These are phyloP conservation scores for Isurus oxyrinchus DNA, from an alignment of 2,113 vertebrate species.

Conservation along the genomic window DNA sequence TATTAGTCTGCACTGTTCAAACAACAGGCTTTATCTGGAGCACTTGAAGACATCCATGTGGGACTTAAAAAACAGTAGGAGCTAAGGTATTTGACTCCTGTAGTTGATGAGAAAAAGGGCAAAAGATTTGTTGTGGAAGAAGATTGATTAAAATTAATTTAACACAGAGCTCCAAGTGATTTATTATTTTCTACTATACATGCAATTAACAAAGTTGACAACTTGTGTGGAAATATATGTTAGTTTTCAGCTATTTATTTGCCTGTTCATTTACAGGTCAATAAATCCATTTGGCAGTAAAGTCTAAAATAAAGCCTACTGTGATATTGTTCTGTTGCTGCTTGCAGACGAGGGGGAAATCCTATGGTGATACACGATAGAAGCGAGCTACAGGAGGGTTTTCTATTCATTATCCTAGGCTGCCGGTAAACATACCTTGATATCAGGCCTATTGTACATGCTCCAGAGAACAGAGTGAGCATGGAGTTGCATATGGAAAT, in stretches of 20 bases:
- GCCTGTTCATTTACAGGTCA: background rate
- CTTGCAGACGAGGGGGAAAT: background rate
- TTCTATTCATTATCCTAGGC: background rate
- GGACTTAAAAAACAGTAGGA: background rate
- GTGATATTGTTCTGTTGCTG: background rate
- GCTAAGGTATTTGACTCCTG: background rate
- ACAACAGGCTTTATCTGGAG: background rate
- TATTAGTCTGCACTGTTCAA: background rate
- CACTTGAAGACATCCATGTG: background rate
- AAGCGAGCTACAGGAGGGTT: background rate
- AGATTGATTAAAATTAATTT: constrained; percentile 31
- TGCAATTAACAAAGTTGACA: background rate
- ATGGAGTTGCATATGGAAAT: background rate
- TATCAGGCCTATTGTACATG: background rate
- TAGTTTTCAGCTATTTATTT: background rate
- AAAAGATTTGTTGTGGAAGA: background rate
- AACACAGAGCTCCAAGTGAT: background rate
- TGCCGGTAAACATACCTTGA: background rate
- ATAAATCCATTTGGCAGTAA: constrained; percentile 13
- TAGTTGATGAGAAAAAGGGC: background rate
- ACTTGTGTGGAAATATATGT: background rate
- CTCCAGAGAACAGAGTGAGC: background rate
- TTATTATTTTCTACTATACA: constrained; percentile 7
- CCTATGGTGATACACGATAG: background rate
- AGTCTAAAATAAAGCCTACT: background rate